A percentile compares a stretch with the other conserved stretches of the same genome.
Evolutionary conservation across 2,797 vertebrate genomes (phyloP).

Genomic region (Menidia menidia): DNA sequence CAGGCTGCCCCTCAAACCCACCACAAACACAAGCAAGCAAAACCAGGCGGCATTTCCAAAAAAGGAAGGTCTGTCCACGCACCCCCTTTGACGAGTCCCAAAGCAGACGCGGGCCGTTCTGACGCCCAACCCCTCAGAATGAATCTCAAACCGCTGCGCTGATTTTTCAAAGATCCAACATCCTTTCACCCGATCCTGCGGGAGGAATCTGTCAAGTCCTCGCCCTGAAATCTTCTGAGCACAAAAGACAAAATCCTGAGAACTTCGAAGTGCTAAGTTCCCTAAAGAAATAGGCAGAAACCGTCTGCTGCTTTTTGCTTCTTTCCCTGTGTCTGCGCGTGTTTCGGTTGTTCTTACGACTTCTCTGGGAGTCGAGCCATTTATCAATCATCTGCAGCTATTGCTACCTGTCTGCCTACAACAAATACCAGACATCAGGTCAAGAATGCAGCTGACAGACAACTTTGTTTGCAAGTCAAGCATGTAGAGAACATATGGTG

Average conservation of each 20-base stretch:
- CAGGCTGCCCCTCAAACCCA: constrained; percentile 80
- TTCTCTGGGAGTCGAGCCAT: not conserved
- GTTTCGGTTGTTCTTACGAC: constrained; percentile 2
- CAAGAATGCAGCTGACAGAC: constrained; percentile 18
- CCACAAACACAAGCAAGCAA: constrained; percentile 71
- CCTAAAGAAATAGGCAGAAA: not conserved
- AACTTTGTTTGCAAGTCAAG: constrained; percentile 19
- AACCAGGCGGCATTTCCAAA: constrained; percentile 55
- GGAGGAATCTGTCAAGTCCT: not conserved
- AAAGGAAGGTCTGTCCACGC: constrained; percentile 34
- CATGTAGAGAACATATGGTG: not conserved
- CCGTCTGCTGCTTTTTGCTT: constrained; percentile 10
- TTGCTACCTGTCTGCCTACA: not conserved
- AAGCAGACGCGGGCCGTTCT: constrained; percentile 17
- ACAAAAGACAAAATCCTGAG: not conserved
- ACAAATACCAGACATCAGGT: constrained; percentile 21
- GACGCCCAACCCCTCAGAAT: constrained; percentile 31
- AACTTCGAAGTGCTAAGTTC: not conserved
- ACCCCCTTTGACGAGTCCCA: constrained; percentile 10
- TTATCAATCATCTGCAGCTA: not conserved
- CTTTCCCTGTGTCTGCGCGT: not conserved
- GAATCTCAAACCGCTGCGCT: constrained; percentile 15
- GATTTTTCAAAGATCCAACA: too few species aligned
- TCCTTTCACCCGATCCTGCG: not conserved
- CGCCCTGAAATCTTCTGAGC: too few species aligned